Evolutionary conservation across 2,113 vertebrate species (phyloP).

Genomic region (Megalops atlanticus): DNA sequence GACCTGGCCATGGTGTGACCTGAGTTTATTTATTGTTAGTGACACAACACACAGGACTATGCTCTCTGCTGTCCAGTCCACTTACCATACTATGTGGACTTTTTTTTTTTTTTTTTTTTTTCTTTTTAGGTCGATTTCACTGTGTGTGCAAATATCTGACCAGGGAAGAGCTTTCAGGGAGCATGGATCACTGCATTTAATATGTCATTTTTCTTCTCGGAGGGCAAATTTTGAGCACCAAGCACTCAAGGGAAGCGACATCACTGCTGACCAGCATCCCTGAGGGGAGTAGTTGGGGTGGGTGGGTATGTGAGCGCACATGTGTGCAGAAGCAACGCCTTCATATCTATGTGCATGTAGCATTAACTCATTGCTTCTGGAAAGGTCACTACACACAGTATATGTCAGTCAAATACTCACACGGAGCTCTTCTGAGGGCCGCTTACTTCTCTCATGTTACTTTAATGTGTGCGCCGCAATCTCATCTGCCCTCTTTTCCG

Average conservation of each 20-base stretch:
- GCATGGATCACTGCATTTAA: conserved; percentile 4
- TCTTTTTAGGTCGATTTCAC: neutral
- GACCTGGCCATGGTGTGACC: neutral
- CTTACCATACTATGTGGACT: neutral
- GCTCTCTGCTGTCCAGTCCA: neutral
- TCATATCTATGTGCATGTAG: conserved; percentile 43
- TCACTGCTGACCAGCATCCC: neutral
- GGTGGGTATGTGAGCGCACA: neutral
- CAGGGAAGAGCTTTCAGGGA: neutral
- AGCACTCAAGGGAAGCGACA: neutral
- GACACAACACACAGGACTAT: neutral
- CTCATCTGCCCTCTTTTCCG: conserved; percentile 62
- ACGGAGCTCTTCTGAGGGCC: conserved; percentile 55
- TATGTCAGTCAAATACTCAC: conserved; percentile 57
- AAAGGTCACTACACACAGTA: conserved; percentile 56
- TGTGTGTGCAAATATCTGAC: neutral
- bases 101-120: neutral
- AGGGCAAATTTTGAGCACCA: neutral
- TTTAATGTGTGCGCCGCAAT: conserved; percentile 53
- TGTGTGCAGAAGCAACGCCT: conserved; percentile 44
- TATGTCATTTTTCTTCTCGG: neutral
- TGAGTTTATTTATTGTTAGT: neutral
- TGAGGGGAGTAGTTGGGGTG: neutral
- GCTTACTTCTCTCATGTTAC: conserved; percentile 51
- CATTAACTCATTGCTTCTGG: conserved; percentile 40